phyloP scores from a whole-genome alignment of 2,888 invertebrate genomes.

The Aleiodes leptofemur region DNA sequence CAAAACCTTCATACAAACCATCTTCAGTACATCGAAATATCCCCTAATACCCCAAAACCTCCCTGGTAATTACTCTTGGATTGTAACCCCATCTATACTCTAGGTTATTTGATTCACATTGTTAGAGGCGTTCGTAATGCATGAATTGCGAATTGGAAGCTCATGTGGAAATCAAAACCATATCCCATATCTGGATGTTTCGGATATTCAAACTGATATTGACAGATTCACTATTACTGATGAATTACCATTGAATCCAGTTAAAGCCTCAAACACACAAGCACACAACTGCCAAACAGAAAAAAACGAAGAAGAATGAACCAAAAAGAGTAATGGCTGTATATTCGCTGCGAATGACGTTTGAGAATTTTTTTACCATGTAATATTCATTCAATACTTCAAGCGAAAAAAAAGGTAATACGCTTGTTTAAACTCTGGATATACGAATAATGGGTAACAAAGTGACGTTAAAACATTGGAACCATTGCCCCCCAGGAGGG shows the following conservation, averaged over 20 bases:
- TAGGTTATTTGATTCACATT: slow-evolving; percentile 14
- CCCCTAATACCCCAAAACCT: too few relatives aligned
- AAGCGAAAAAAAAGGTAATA: slow-evolving; percentile 20
- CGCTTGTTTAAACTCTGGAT: slow-evolving; percentile 17
- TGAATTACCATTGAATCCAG: too few relatives aligned
- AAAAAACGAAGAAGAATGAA: not conserved
- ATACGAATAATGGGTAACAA: slow-evolving; percentile 29
- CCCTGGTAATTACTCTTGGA: slow-evolving; percentile 15
- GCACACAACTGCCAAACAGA: not conserved
- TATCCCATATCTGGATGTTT: slow-evolving; percentile 10
- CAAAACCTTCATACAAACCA: too few relatives aligned
- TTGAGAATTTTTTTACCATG: too few relatives aligned
- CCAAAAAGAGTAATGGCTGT: too few relatives aligned
- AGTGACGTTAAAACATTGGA: slow-evolving; percentile 29
- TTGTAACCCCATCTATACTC: slow-evolving; percentile 3
- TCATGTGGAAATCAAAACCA: slow-evolving; percentile 19
- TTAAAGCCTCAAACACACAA: too few relatives aligned
- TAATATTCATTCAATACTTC: slow-evolving; percentile 3
- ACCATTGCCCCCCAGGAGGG: slow-evolving; percentile 1
- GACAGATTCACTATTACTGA: not conserved
- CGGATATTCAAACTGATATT: slow-evolving; percentile 1
- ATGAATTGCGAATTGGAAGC: slow-evolving; percentile 11
- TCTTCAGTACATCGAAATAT: not conserved
- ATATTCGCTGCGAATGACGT: too few relatives aligned
- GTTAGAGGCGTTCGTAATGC: slow-evolving; percentile 6